Conservation (phyloP, 1,140 invertebrate genomes). For the Palaemon carinicauda region DNA sequence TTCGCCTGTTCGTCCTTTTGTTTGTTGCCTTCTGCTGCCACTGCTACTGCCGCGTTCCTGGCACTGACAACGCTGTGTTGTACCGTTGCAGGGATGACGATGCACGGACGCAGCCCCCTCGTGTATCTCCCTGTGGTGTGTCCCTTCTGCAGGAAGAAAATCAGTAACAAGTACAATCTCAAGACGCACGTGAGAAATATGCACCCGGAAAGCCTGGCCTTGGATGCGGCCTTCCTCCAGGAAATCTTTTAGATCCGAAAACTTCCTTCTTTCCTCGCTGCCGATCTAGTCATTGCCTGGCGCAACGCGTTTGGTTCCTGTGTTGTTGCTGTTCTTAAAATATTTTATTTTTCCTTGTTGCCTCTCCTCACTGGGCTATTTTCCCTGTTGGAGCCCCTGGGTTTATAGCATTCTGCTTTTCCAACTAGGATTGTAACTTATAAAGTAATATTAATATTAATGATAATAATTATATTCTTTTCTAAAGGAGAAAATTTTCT, state of each 20-base stretch:
- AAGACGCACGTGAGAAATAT: conserved; percentile 57
- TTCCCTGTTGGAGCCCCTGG: no score
- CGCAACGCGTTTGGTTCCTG: no score
- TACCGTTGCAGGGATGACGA: conserved; percentile 50
- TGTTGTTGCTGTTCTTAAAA: no score
- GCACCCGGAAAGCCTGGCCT: conserved; percentile 40
- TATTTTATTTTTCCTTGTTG: no score
- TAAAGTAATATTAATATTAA: no score
- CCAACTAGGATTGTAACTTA: no score
- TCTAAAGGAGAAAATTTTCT: no score
- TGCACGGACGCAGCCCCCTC: conserved; percentile 40
- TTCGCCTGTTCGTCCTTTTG: neutral
- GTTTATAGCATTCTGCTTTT: no score
- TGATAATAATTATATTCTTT: no score
- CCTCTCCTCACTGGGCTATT: no score
- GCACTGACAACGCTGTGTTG: conserved; percentile 42
- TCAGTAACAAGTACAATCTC: conserved; percentile 54
- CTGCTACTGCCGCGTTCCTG: neutral
- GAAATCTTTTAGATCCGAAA: neutral
- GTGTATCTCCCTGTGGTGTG: conserved; percentile 57
- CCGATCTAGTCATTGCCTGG: no score
- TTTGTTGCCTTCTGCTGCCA: neutral
- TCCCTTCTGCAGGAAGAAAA: conserved; percentile 52
- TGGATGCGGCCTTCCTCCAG: conserved; percentile 6
- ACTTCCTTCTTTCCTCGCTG: no score